phyloP scores from a whole-genome alignment of 1,140 invertebrate genomes.

The Cydia fagiglandana region DNA sequence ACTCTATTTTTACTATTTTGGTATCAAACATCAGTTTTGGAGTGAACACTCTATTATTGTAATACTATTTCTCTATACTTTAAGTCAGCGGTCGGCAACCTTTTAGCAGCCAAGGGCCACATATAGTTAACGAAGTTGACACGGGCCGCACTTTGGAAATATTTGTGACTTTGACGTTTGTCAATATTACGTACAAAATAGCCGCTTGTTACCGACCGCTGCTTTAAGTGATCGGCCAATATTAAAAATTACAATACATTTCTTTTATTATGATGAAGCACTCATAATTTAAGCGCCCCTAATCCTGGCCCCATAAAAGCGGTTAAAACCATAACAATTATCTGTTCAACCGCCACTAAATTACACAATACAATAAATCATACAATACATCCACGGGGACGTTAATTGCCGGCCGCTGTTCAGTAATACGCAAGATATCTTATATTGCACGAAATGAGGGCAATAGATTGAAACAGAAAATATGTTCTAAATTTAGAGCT shows the following conservation, averaged over 20 bases:
- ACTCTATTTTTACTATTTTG: too few species aligned
- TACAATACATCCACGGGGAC: background rate
- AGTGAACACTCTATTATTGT: too few species aligned
- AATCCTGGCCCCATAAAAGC: background rate
- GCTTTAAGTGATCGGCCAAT: too few species aligned
- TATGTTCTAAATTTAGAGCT: background rate
- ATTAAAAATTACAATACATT: background rate
- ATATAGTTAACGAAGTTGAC: too few species aligned
- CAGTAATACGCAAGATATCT: background rate
- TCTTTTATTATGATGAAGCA: background rate
- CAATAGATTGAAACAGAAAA: background rate
- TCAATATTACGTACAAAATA: too few species aligned
- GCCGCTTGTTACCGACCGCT: too few species aligned
- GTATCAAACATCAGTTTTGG: too few species aligned
- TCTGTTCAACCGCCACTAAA: background rate
- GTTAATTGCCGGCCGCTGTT: background rate
- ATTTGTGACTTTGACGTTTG: too few species aligned
- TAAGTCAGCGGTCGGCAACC: too few species aligned
- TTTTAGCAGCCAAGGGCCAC: too few species aligned
- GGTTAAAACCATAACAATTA: conserved; percentile 11
- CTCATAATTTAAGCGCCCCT: background rate
- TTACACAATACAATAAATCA: background rate
- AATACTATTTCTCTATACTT: too few species aligned
- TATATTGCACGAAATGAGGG: background rate
- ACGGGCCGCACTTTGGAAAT: too few species aligned